phyloP scores from a whole-genome alignment of 2,113 vertebrate genomes.

The Verasper variegatus region DNA sequence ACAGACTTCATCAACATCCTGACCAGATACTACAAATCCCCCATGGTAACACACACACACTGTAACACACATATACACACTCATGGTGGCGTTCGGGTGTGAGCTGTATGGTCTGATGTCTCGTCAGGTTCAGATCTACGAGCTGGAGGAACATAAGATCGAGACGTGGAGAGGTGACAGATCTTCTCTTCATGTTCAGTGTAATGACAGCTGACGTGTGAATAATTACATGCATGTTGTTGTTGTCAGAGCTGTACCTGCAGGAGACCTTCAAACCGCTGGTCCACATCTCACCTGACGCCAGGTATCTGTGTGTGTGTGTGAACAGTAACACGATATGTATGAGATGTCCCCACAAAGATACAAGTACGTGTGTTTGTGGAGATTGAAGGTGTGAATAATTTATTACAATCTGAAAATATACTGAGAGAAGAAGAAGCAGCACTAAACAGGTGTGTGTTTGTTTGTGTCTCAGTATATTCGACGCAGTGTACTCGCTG shows the following conservation, averaged over 20 bases:
- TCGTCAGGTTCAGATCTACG: constrained; percentile 96
- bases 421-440: background rate
- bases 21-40: constrained; percentile 96
- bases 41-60: constrained; percentile 85
- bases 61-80: constrained; percentile 34
- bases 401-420: too few species aligned
- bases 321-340: too few species aligned
- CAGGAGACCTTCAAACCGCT: constrained; percentile 99
- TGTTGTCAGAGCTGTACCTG: constrained; percentile 93
- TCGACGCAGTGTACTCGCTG: constrained; percentile 95
- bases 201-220: background rate
- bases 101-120: constrained; percentile 8
- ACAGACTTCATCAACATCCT: constrained; percentile 99
- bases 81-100: background rate
- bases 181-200: background rate
- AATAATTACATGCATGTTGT: constrained; percentile 1
- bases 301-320: constrained; percentile 84
- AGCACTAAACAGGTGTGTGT: background rate
- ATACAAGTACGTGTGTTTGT: too few species aligned
- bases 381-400: too few species aligned
- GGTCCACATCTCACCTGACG: constrained; percentile 97
- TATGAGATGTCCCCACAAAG: too few species aligned
- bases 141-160: constrained; percentile 98
- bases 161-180: constrained; percentile 94
- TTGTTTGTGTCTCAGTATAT: constrained; percentile 81